Base-by-base conservation (phyloP, 2,113 vertebrate species). In the Datnioides undecimradiatus region DNA sequence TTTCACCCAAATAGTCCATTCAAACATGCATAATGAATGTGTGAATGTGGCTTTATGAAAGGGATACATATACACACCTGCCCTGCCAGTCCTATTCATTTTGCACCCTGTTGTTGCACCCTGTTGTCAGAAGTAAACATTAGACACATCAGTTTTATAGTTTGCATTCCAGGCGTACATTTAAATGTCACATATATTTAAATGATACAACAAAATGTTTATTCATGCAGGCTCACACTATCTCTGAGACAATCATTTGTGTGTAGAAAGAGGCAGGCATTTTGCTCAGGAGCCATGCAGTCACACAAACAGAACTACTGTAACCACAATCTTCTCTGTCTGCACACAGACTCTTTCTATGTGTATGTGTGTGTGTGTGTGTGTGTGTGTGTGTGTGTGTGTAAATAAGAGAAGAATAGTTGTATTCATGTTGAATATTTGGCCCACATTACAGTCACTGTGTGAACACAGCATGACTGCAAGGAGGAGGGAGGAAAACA, bases 401-500 rank as follows among this genome's bases (percentile, higher is more conserved):
- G 25, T 45, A 17, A 49, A 36, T 55, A 21, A 46, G 25, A 54
- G 41, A 79, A 85, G 79, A 89, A 83, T 83, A 65, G 73, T 27
- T 36, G 76, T 38, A 83, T 90, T 90, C 80, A 90, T 78, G 63
- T 58, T 79, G 66, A 69, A 66, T 82, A 62, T 73, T 13, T 67
- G 60, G 72, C 65, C 55, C 41, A 72, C 36, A 57, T 69, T 73
- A 74, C 70, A 65, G 57, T 57, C 40, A 54, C 36, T 71, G 65
- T 75, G 66, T 48, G 69, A 68, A 82, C 79, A 36, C 64, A 76
- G 82, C 64, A 67, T 73, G 83, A 75, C 51, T 65, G 55, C 63
- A 73, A 70, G 48, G 48, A 64, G 62, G 33, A 76, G 48, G 55
- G 59, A 57, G 46, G 23, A 77, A 80, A 80, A 74, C 43, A 27